Percentiles rank a stretch among this genome's conserved stretches.
Conservation (phyloP, 2,797 vertebrate species). For the Gephyroberyx darwinii region DNA sequence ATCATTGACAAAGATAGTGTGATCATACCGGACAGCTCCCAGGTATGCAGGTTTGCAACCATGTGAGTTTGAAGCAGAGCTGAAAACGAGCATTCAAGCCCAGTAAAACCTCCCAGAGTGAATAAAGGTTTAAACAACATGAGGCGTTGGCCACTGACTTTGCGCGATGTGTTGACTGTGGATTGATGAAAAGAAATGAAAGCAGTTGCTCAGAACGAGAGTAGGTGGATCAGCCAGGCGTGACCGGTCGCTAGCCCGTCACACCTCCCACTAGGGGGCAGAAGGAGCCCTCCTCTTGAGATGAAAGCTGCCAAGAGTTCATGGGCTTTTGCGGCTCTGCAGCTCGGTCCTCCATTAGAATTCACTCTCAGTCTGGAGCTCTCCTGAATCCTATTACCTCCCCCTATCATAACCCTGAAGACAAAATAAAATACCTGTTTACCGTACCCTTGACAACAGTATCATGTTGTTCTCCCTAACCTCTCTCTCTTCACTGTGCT, state of each 20-base stretch:
- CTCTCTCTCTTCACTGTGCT: conserved; percentile 35
- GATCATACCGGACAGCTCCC: not conserved
- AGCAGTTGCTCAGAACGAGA: too few species aligned
- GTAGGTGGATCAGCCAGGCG: not conserved
- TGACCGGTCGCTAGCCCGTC: not conserved
- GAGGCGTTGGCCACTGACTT: not conserved
- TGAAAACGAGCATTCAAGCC: not conserved
- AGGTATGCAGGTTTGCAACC: not conserved
- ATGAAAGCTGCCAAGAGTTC: not conserved
- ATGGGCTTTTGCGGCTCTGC: not conserved
- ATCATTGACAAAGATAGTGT: not conserved
- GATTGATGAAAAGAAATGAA: not conserved
- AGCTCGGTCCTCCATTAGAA: conserved; percentile 22
- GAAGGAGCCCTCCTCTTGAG: conserved; percentile 29
- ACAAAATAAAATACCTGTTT: conserved; percentile 38
- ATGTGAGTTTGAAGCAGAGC: not conserved
- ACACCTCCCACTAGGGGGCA: conserved; percentile 61
- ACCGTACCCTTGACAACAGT: conserved; percentile 28
- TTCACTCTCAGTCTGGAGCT: conserved; percentile 24
- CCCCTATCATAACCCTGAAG: conserved; percentile 33
- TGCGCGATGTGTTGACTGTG: not conserved
- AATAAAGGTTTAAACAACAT: not conserved
- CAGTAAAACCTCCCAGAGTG: not conserved
- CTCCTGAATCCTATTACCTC: conserved; percentile 37
- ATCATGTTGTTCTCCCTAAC: conserved; percentile 31